A percentile compares a stretch with the other conserved stretches of the same genome.
phyloP scores from a whole-genome alignment of 2,797 vertebrate genomes.

The Tapera naevia region DNA sequence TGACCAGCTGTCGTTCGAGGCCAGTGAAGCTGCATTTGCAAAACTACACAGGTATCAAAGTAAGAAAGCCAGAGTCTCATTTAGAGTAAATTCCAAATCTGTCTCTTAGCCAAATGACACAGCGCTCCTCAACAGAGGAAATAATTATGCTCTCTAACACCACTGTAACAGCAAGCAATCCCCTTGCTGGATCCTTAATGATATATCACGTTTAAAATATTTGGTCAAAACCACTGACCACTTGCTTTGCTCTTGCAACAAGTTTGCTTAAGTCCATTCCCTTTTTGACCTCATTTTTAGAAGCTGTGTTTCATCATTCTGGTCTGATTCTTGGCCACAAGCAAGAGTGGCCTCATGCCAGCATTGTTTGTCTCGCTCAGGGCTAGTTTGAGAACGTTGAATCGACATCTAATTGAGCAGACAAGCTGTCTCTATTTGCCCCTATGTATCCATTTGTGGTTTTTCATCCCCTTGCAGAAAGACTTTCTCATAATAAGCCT shows the following conservation, averaged over 20 bases:
- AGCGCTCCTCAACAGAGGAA: not conserved
- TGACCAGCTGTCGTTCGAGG: not conserved
- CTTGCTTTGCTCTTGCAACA: not conserved
- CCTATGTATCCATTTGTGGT: constrained; percentile 50
- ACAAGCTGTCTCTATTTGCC: constrained; percentile 62
- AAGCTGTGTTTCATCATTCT: not conserved
- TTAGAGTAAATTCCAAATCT: not conserved
- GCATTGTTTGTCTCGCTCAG: constrained; percentile 30
- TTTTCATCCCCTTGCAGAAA: not conserved
- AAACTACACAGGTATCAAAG: not conserved
- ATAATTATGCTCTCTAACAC: not conserved
- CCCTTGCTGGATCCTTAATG: not conserved
- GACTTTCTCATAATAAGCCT: constrained; percentile 35
- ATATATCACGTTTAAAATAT: not conserved
- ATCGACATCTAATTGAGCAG: constrained; percentile 62
- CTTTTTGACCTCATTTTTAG: constrained; percentile 23
- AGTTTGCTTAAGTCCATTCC: not conserved
- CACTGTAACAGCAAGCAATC: not conserved
- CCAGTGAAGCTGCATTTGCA: not conserved
- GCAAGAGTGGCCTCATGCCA: not conserved
- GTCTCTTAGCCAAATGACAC: not conserved
- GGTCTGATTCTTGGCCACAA: not conserved
- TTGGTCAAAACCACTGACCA: not conserved
- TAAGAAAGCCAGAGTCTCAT: not conserved
- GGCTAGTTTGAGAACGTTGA: constrained; percentile 9